Evolutionary conservation across 2,797 vertebrate genomes (phyloP).

Genomic region (Mormyrus proboscirostris): DNA sequence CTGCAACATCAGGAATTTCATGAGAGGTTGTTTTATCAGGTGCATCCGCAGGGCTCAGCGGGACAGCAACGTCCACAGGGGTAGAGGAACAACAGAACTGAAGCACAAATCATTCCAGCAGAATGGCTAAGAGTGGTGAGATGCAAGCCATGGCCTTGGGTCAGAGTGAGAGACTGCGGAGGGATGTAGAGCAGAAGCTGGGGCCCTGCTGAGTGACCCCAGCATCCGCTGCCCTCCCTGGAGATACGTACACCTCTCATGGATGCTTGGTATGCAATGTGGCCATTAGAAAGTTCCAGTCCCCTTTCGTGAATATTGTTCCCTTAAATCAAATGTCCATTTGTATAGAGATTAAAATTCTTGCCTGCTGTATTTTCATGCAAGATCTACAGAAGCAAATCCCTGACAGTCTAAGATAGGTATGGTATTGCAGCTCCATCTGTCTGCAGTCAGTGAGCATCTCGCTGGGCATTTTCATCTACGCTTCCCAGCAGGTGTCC

Average conservation of each 20-base stretch:
- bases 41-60: constrained; percentile 45
- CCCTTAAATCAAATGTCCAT: constrained; percentile 8
- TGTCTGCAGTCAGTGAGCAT: background rate
- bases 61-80: constrained; percentile 45
- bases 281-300: background rate
- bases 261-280: background rate
- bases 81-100: constrained; percentile 43
- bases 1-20: constrained; percentile 34
- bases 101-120: constrained; percentile 60
- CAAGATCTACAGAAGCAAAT: background rate
- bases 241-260: too few species aligned
- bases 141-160: background rate
- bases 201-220: background rate
- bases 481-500: background rate
- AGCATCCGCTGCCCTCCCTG: background rate
- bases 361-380: background rate
- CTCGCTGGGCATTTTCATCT: background rate
- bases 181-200: background rate
- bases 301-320: background rate
- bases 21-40: constrained; percentile 43
- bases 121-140: background rate
- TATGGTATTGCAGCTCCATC: background rate
- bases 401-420: background rate
- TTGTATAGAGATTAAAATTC: background rate
- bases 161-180: background rate